Base-by-base conservation (phyloP, 1,140 invertebrate genomes). In the Anagrus nilaparvatae region DNA sequence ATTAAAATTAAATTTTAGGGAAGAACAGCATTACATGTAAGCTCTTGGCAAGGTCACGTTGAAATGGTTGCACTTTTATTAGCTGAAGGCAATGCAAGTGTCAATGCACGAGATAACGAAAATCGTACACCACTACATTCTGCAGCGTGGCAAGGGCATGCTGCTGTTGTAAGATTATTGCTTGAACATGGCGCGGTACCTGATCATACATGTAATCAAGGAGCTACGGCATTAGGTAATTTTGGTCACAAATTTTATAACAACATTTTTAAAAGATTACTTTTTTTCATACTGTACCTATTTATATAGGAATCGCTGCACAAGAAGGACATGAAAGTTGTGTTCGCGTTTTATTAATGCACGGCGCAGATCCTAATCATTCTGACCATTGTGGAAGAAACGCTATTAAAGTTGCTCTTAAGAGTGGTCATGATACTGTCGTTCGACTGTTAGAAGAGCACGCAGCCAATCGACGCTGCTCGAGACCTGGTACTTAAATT, bases 101-200 rank as follows among this genome's bases (percentile, higher is more conserved):
- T 94, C 1, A 89, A 96, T 61, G 86, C 87, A 1, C 80, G 83
- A 38, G 93, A 97, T 62, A 79, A 86, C 56, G 92, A 95, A 59
- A 79, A 81, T 34, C 73, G 92, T 28, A 94, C 90, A 0, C 84
- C 92, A 5, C 62, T 96, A 42, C 91, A 95, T 67, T 91, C 87
- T 13, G 91, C 91, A n/a, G 85, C 88, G 35, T 96, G 91, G 91
- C 87, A 94, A 60, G 92, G 92, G 7, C 87, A 94, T 53, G 77
- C 79, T 17, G 75, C 80, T 38, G 86, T 91, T 25, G 88, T 96
- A 29, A 74, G 81, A 36, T 67, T 93, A 25, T 67, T 97, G 8
- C 66, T 93, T 12, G 78, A 83, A 55, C 75, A 79, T 49, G 81
- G 82, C 5, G 84, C 90, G 1, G 68, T 74, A 43, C 84, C 90